A percentile compares a stretch with the other conserved stretches of the same genome.
These are phyloP conservation scores for Arctocebus calabarensis DNA, from an alignment of 2,797 vertebrate species.

Conservation along the genomic window DNA sequence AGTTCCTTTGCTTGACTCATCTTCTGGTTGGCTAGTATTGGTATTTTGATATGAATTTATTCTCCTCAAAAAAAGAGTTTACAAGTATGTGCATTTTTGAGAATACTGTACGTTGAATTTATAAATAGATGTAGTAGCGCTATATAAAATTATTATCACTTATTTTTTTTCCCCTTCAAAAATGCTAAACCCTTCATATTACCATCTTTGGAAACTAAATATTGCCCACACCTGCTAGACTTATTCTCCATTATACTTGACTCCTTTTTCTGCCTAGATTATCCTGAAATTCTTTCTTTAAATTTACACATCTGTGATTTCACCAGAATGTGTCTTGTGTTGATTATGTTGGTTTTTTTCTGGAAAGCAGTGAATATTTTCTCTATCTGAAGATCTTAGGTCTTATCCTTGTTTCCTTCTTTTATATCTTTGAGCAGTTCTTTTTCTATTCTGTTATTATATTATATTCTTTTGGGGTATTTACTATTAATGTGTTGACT, in stretches of 20 bases:
- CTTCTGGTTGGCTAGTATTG: not conserved
- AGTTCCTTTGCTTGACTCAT: not conserved
- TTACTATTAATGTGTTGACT: not conserved
- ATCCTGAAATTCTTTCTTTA: constrained; percentile 22
- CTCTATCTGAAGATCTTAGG: constrained; percentile 9
- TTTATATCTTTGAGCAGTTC: not conserved
- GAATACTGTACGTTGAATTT: constrained; percentile 18
- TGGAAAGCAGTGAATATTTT: constrained; percentile 20
- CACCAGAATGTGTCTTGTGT: not conserved
- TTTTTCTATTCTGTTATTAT: constrained; percentile 41
- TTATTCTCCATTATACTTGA: not conserved
- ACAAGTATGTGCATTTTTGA: constrained; percentile 24
- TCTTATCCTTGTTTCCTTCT: not conserved
- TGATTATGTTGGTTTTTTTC: constrained; percentile 46
- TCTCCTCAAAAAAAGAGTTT: not conserved
- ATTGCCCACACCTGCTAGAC: not conserved
- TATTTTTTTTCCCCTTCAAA: not conserved
- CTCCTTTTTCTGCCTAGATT: not conserved
- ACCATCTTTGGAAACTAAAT: not conserved
- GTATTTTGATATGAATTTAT: constrained; percentile 46
- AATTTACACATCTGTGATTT: constrained; percentile 35
- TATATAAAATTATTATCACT: constrained; percentile 15
- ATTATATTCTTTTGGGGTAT: not conserved
- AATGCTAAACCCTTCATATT: constrained; percentile 19
- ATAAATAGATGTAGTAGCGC: not conserved